Percentiles rank a stretch among this genome's conserved stretches.
Conservation (phyloP, 2,797 vertebrate species). For the Borostomias antarcticus region DNA sequence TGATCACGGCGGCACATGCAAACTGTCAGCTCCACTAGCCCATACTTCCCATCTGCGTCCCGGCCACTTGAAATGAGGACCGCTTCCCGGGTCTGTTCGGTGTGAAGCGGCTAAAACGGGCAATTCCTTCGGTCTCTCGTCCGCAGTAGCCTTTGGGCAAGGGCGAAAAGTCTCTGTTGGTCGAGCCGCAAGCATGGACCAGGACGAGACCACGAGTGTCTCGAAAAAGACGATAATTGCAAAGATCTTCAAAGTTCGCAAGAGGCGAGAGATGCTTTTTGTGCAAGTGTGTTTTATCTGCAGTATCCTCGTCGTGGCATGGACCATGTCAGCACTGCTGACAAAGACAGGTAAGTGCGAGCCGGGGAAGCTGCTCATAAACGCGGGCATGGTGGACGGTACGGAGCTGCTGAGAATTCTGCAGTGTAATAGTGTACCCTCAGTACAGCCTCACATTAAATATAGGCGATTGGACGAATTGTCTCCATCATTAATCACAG, state of each 20-base stretch:
- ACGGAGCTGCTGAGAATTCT: slow-evolving; percentile 47
- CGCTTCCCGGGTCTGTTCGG: slow-evolving; percentile 49
- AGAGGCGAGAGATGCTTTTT: slow-evolving; percentile 81
- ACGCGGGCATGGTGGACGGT: slow-evolving; percentile 35
- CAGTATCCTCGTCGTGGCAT: slow-evolving; percentile 78
- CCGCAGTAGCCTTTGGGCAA: slow-evolving; percentile 49
- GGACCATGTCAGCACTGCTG: slow-evolving; percentile 77
- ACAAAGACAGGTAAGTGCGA: slow-evolving; percentile 79
- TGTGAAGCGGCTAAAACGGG: slow-evolving; percentile 49
- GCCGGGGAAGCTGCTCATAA: slow-evolving; percentile 18
- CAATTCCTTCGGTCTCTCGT: slow-evolving; percentile 40
- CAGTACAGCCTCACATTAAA: slow-evolving; percentile 11
- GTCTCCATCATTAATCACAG: not conserved
- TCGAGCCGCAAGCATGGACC: slow-evolving; percentile 64
- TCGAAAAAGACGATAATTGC: slow-evolving; percentile 75
- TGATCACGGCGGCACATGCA: slow-evolving; percentile 19
- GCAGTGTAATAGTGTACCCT: slow-evolving; percentile 53
- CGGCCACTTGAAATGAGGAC: slow-evolving; percentile 63
- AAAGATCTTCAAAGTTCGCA: slow-evolving; percentile 82
- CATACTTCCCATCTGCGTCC: slow-evolving; percentile 47
- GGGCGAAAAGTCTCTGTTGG: slow-evolving; percentile 49
- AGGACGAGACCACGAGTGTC: slow-evolving; percentile 48
- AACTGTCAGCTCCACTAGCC: slow-evolving; percentile 41
- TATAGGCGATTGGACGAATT: not conserved
- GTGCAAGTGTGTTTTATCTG: slow-evolving; percentile 81